Base-by-base conservation (phyloP, 2,888 invertebrate genomes). In the Sepiola atlantica region DNA sequence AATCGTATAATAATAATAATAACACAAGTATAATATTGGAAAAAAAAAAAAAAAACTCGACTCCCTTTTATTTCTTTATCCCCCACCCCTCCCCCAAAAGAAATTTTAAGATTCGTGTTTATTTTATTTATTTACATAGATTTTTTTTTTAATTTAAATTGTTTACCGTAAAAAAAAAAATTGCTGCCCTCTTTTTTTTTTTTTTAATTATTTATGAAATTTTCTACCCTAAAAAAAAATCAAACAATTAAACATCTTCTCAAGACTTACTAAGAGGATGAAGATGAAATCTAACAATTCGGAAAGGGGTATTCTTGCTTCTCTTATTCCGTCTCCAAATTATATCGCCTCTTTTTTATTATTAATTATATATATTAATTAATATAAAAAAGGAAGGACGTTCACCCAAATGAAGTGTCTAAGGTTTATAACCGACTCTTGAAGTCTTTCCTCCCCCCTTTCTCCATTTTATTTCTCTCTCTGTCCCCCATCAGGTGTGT, bases 401-500 rank as follows among this genome's bases (percentile, higher is more conserved):
- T 92, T 12, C 54, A 28, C 55, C n/a, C 54, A 45, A 77, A 45
- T 92, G 92, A 92, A 55, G 45, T 92, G 45, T 55, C 28, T 92
- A 55, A 92, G 55, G 92, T 45, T 92, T 54, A 92, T 45, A 92
- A 20, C 45, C 32, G 55, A 45, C 55, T 92, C 92, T 92, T 92
- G 55, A 92, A 55, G 92, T n/a, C 45, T 55, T 21, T 92, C 54
- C 54, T 55, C 16, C 32, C 92, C 55, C 28, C 55, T 12, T 32
- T 35, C 35, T 18, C 91, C 18, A 21, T 91, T 20, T 35, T 20
- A 45, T 55, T 92, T 21, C n/a, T 28, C 28, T 55, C 24, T 28
- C 54, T 28, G 18, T 28, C 6, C 28, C n/a, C 55, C n/a, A n/a
- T 55, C 92, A 55, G 92, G 54, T 92, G 55, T 61, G 61, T 92